Percentiles rank a stretch among this genome's conserved stretches.
Evolutionary conservation across 2,888 invertebrate species (phyloP).

Genomic region (Pediacus dermestoides): DNA sequence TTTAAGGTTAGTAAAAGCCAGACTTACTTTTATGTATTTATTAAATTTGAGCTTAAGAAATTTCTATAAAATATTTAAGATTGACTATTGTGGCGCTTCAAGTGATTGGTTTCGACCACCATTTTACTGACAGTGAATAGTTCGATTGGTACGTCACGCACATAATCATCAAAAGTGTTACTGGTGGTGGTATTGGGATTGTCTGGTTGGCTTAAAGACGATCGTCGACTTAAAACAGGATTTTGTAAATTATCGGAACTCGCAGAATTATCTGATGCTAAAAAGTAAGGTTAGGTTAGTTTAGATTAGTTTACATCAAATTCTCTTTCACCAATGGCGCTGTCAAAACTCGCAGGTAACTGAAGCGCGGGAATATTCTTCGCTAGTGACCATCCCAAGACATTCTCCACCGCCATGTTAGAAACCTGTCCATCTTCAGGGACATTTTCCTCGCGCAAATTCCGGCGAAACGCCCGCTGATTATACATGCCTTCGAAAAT

Average conservation of each 20-base stretch:
- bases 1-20: too few relatives aligned
- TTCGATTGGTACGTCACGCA: conserved; percentile 45
- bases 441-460: conserved; percentile 7
- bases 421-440: conserved; percentile 5
- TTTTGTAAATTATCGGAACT: too few relatives aligned
- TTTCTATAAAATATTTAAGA: too few relatives aligned
- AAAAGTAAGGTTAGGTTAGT: conserved; percentile 13
- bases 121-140: conserved; percentile 45
- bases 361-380: conserved; percentile 42
- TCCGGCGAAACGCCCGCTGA: conserved; percentile 26
- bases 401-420: conserved; percentile 41
- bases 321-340: too few relatives aligned
- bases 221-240: conserved; percentile 21
- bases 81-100: background rate
- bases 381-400: conserved; percentile 46
- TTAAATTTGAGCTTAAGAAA: too few relatives aligned
- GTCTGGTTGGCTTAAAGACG: conserved; percentile 17
- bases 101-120: conserved; percentile 29
- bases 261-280: conserved; percentile 30
- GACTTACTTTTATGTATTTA: too few relatives aligned
- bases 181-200: conserved; percentile 10
- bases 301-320: too few relatives aligned
- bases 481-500: conserved; percentile 51
- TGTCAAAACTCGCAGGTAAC: too few relatives aligned
- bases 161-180: conserved; percentile 36